Evolutionary conservation across 2,797 vertebrate species (phyloP), one percentile per base, ranked within the genome.

Genomic region (Semotilus atromaculatus): DNA sequence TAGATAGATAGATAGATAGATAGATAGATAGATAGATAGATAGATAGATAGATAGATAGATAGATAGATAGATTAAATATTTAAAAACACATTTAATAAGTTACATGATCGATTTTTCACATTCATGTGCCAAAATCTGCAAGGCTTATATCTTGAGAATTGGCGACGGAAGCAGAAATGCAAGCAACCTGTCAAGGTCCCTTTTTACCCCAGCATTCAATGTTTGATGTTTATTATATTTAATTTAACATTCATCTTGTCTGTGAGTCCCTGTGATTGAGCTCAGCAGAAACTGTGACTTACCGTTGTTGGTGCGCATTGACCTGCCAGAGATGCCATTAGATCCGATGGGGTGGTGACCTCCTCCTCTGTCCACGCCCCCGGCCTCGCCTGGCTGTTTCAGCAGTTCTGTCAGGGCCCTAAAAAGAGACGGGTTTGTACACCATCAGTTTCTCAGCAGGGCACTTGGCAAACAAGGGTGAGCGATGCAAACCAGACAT

Each of bases 331-430:
- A 91, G 82, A 96, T 94, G 77, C 97, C 95, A 0, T 98, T 95
- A 67, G 93, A 97, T 0, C 94, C 93, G 80, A 98, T 95, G 0
- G 96, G 96, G 87, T 97, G 96, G 93, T 97, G 97, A 86, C 94
- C 95, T 45, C 96, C 93, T 66, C 91, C 94, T 90, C 88, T 93
- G 48, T 96, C 94, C 58, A 96, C 93, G 0, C 85, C 86, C 23
- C 95, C 92, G 1, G 92, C 91, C 21, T 96, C 96, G 10, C 95
- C 95, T 0, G 97, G 97, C 93, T 99, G 97, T 92, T 99, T 99
- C 93, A 99, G 91, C 77, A 99, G 95, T 88, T 98, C 97, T 0
- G 97, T 97, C 89, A 98, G 93, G 4, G 97, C 97, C 92, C 98
- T 99, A 90, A 26, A 89, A 36, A 74, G 34, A 64, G 36, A 84